phyloP scores from a whole-genome alignment of 2,113 vertebrate genomes.

The Clarias macrocephalus region DNA sequence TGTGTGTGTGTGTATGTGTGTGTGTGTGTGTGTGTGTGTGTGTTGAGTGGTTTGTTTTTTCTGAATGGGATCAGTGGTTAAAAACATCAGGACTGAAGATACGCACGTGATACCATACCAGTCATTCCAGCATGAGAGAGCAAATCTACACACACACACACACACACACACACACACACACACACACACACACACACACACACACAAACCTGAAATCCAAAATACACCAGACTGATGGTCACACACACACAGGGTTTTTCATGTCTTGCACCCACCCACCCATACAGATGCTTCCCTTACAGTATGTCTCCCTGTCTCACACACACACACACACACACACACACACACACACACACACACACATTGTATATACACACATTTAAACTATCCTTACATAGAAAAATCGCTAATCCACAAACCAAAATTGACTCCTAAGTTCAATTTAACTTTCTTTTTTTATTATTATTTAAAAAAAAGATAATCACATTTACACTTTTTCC shows the following conservation, averaged over 20 bases:
- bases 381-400: neutral
- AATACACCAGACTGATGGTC: neutral
- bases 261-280: neutral
- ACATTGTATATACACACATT: neutral
- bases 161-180: neutral
- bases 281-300: neutral
- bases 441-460: neutral
- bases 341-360: neutral
- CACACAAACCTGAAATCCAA: neutral
- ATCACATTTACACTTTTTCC: neutral
- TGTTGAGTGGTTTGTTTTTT: too few relatives aligned
- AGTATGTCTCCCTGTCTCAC: neutral
- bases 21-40: neutral
- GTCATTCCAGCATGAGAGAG: constrained; percentile 19
- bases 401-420: neutral
- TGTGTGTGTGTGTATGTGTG: neutral
- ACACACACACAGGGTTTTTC: neutral
- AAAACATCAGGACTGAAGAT: neutral
- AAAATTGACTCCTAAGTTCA: neutral
- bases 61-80: constrained; percentile 7
- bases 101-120: neutral
- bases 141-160: constrained; percentile 4
- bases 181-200: neutral
- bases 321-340: neutral
- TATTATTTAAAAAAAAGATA: neutral